Evolutionary conservation across 2,113 vertebrate genomes (phyloP).

Genomic region (Andinoacara biseriatus): DNA sequence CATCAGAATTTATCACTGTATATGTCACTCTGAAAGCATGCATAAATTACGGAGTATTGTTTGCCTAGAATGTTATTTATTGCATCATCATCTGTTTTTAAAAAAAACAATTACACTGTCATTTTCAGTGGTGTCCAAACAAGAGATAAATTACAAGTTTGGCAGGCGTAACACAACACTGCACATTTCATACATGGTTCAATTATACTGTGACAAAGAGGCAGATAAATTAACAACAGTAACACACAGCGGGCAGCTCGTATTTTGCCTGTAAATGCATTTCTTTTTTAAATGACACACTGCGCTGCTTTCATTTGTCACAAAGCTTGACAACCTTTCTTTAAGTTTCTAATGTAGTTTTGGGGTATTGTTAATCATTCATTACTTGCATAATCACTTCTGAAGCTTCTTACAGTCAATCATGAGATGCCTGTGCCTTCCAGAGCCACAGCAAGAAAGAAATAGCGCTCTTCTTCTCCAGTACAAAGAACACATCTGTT

Average conservation of each 20-base stretch:
- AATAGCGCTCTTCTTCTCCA: not conserved
- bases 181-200: not conserved
- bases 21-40: not conserved
- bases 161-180: not conserved
- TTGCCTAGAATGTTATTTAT: not conserved
- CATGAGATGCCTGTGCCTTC: not conserved
- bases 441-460: slow-evolving; percentile 9
- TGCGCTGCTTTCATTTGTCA: not conserved
- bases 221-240: not conserved
- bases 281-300: not conserved
- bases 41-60: not conserved
- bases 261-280: not conserved
- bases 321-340: not conserved
- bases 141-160: not conserved
- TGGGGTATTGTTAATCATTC: not conserved
- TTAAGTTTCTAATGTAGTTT: not conserved
- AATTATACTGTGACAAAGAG: not conserved
- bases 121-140: not conserved
- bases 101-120: not conserved
- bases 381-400: not conserved
- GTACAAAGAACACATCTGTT: slow-evolving; percentile 27
- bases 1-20: not conserved
- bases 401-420: slow-evolving; percentile 11
- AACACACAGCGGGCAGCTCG: not conserved
- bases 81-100: not conserved